Base-by-base conservation (phyloP, 1,140 invertebrate species). In the Platorchestia sp. region DNA sequence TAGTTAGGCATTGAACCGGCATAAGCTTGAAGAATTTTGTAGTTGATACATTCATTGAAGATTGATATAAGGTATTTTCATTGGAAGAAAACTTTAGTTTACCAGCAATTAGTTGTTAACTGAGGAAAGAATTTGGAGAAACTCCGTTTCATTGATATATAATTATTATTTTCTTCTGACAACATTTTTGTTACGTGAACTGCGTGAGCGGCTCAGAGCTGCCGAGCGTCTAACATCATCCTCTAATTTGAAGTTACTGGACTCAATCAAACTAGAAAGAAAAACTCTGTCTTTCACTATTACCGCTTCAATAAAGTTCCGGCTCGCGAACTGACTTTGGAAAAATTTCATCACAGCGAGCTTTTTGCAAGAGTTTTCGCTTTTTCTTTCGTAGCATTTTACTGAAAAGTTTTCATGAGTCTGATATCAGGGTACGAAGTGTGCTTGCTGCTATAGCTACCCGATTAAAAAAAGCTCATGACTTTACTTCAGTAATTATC, bases 401-500 rank as follows among this genome's bases (percentile, higher is more conserved):
- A 36, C 59, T 1, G 14, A 75, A 75, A 75, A 75, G 59, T 75
- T 75, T 51, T 75, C 59, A 75, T 22, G 59, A 75, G 59, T 75
- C 27, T 75, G 59, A 14, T 75, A 75, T 75, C 59, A 75, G 59
- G 59, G 59, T 27, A 19, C 59, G 59, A 75, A 75, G 59, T 75
- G 59, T 75, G 59, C 59, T 75, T 75, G 59, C 27, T 75, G 59
- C 59, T 44, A 89, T 89, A 41, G 43, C 41, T 27, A 36, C 87
- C 43, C 36, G 43, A 89, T 89, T 89, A 89, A 42, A 44, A 89
- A 89, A 36, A 42, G 87, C 87, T 89, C 43, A 89, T 89, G 87
- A 44, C 87, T 41, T 44, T 89, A 89, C 87, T 89, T 89, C 43
- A 44, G 87, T 41, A 44, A 89, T 89, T 89, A 89, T 89, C 87